Evolutionary conservation across 2,888 invertebrate species (phyloP).

Genomic region (Chrysolina haemoptera): DNA sequence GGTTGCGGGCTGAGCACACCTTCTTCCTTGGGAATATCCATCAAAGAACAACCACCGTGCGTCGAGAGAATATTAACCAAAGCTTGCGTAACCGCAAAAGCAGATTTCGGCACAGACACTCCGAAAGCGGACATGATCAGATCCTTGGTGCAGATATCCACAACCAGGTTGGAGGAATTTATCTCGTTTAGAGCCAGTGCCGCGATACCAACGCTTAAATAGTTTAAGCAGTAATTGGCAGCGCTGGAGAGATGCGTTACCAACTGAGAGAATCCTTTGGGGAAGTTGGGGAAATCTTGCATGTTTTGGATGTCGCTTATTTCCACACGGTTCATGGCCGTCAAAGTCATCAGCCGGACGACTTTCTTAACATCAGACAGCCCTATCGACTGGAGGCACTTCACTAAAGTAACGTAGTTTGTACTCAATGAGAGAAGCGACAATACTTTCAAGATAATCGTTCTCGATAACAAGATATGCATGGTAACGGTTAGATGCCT

Average conservation of each 20-base stretch:
- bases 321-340: slow-evolving; percentile 73
- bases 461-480: slow-evolving; percentile 73
- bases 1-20: slow-evolving; percentile 47
- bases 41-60: slow-evolving; percentile 68
- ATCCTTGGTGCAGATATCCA: slow-evolving; percentile 74
- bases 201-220: slow-evolving; percentile 69
- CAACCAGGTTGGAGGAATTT: slow-evolving; percentile 72
- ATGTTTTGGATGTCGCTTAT: slow-evolving; percentile 60
- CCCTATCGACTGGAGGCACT: slow-evolving; percentile 66
- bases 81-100: slow-evolving; percentile 75
- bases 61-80: slow-evolving; percentile 73
- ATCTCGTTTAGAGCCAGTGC: slow-evolving; percentile 73
- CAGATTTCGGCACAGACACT: slow-evolving; percentile 62
- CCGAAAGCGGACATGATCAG: slow-evolving; percentile 70
- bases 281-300: slow-evolving; percentile 56
- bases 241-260: slow-evolving; percentile 61
- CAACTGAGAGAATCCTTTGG: slow-evolving; percentile 62
- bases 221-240: slow-evolving; percentile 64
- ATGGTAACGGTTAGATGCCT: slow-evolving; percentile 71
- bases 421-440: slow-evolving; percentile 66
- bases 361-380: slow-evolving; percentile 75
- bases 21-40: slow-evolving; percentile 66
- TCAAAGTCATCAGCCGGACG: slow-evolving; percentile 75
- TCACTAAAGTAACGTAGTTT: slow-evolving; percentile 62
- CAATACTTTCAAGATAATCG: slow-evolving; percentile 73